Base-by-base conservation (phyloP, 2,113 vertebrate species). In the Plecturocebus donacophilus region DNA sequence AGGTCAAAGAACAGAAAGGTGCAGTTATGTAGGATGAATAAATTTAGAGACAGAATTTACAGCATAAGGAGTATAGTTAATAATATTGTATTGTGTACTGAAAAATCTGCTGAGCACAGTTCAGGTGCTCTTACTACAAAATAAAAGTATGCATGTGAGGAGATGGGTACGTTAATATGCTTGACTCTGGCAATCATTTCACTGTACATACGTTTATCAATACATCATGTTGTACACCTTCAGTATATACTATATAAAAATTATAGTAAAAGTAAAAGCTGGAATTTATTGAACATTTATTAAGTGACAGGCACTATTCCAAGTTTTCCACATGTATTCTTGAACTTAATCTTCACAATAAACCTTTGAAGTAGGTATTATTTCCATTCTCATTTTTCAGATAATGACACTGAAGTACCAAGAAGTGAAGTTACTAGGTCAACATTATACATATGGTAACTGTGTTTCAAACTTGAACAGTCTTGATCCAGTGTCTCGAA, bases 361-460 rank as follows among this genome's bases (percentile, higher is more conserved):
- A 38, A 8, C 3, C 16, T 83, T 82, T 68, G 23, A 89, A 73
- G 27, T n/a, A 70, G 1, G 19, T 70, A 61, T 32, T 86, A 17
- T 49, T 84, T 93, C 79, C 40, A 27, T 91, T 85, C n/a, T 90
- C n/a, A 42, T 77, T 94, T 89, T 83, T 84, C 40, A 82, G 27
- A 54, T 94, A 47, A 38, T 87, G 21, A 84, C 20, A 82, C 10
- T 81, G 35, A 95, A 84, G 14, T 6, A 83, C 2, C 5, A 64
- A 82, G 14, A 87, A 76, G 21, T 38, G 14, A n/a, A 93, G 38
- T 25, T 20, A 54, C n/a, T 45, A 71, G 32, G 16, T 30, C 12
- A 80, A 87, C 6, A 38, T 83, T 47, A 80, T 49, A 16, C 30
- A 21, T 54, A 45, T 25, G 23, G 5, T 45, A 45, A 70, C 27